Conservation (phyloP, 2,113 vertebrate genomes). For the Hypanus sabinus region DNA sequence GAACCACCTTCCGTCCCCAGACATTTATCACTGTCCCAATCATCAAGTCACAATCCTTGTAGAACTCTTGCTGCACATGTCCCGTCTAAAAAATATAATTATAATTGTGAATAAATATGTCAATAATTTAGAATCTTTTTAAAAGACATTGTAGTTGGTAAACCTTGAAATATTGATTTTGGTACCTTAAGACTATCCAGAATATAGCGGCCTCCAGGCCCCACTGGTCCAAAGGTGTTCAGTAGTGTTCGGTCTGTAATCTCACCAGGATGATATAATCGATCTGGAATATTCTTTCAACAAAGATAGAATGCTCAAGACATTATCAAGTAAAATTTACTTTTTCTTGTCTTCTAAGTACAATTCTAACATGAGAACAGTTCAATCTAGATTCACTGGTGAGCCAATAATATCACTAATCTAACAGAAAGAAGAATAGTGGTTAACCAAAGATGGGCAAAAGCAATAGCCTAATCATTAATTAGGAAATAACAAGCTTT, state of each 20-base stretch:
- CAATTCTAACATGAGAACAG: neutral
- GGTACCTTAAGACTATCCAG: conserved; percentile 72
- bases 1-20: conserved; percentile 73
- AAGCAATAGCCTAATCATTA: neutral
- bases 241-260: conserved; percentile 67
- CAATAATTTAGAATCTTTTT: neutral
- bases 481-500: neutral
- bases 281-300: conserved; percentile 54
- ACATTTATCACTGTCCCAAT: conserved; percentile 75
- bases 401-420: neutral
- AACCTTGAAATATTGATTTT: neutral
- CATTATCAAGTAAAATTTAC: neutral
- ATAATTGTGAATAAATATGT: neutral
- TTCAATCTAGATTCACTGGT: neutral
- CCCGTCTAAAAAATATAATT: conserved; percentile 60
- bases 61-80: conserved; percentile 67
- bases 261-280: conserved; percentile 64
- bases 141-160: neutral
- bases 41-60: conserved; percentile 74
- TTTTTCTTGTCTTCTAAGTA: neutral
- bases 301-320: conserved; percentile 39
- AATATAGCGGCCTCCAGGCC: conserved; percentile 56
- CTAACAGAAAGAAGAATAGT: neutral
- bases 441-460: neutral
- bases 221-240: conserved; percentile 62